Evolutionary conservation across 2,113 vertebrate species (phyloP).

Genomic region (Ochotona curzoniae): DNA sequence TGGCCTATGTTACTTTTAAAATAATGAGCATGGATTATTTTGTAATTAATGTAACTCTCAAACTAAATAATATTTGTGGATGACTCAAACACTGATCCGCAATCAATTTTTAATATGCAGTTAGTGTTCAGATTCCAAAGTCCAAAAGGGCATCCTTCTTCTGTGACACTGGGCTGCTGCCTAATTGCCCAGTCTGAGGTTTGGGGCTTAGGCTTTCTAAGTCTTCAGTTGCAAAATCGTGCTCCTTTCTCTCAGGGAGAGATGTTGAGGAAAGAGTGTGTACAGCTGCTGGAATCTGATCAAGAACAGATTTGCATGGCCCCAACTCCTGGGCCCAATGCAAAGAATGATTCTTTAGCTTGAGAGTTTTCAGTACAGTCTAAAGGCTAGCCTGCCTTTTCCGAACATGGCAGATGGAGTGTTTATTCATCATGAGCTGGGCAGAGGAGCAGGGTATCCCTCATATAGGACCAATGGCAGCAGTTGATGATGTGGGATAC

Average conservation of each 20-base stretch:
- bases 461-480: not conserved
- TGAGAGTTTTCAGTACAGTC: constrained; percentile 58
- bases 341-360: constrained; percentile 32
- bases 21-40: constrained; percentile 28
- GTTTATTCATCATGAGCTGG: not conserved
- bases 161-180: not conserved
- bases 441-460: not conserved
- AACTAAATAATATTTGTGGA: constrained; percentile 61
- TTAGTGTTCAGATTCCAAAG: not conserved
- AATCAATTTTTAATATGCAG: not conserved
- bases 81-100: constrained; percentile 34
- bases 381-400: not conserved
- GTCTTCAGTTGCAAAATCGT: not conserved
- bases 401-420: not conserved
- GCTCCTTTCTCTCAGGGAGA: not conserved
- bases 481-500: not conserved
- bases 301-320: constrained; percentile 39
- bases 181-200: not conserved
- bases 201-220: not conserved
- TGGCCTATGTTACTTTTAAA: constrained; percentile 54
- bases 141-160: not conserved
- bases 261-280: constrained; percentile 49
- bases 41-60: constrained; percentile 48
- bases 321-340: constrained; percentile 8
- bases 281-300: constrained; percentile 63